A percentile compares a stretch with the other conserved stretches of the same genome.
Evolutionary conservation across 2,888 invertebrate genomes (phyloP).

Genomic region (Ectemnius lituratus): DNA sequence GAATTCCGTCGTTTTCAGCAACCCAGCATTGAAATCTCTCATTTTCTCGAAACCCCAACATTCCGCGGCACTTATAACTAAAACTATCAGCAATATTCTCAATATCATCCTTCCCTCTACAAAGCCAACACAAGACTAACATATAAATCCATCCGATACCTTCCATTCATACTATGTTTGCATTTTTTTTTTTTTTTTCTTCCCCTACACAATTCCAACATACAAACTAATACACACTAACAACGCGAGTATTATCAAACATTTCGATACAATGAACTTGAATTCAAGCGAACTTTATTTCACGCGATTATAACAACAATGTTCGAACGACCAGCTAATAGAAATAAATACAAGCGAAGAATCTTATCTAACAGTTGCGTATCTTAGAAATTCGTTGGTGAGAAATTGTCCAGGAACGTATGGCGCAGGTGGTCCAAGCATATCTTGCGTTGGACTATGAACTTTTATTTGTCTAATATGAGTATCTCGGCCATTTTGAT

Average conservation of each 20-base stretch:
- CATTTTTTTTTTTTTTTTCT: not conserved
- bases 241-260: no score
- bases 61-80: slow-evolving; percentile 33
- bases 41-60: slow-evolving; percentile 3
- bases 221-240: no score
- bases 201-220: no score
- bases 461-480: slow-evolving; percentile 98
- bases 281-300: not conserved
- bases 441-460: slow-evolving; percentile 89
- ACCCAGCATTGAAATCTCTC: slow-evolving; percentile 33
- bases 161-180: not conserved
- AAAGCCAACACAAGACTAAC: no score
- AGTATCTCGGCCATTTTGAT: slow-evolving; percentile 99
- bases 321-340: no score
- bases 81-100: slow-evolving; percentile 23
- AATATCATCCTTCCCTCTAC: slow-evolving; percentile 17
- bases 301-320: not conserved
- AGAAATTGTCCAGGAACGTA: slow-evolving; percentile 87
- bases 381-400: slow-evolving; percentile 90
- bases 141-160: no score
- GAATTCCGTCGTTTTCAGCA: slow-evolving; percentile 51
- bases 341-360: not conserved
- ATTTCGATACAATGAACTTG: no score
- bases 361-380: slow-evolving; percentile 87
- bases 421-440: slow-evolving; percentile 83